A percentile compares a stretch with the other conserved stretches of the same genome.
These are phyloP conservation scores for Peromyscus californicus DNA, from an alignment of 2,113 vertebrate species.

Conservation along the genomic window DNA sequence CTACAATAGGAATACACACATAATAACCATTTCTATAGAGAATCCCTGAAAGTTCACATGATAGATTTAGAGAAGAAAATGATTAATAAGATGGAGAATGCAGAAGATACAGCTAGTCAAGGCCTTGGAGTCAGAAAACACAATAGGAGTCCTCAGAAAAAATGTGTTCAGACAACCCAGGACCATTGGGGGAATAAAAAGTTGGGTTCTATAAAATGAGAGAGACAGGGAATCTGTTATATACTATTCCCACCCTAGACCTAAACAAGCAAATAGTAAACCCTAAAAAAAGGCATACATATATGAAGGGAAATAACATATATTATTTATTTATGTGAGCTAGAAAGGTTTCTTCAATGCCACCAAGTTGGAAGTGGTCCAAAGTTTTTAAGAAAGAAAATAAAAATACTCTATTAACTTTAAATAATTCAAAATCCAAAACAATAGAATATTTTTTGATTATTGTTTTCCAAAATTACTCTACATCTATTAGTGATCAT, in stretches of 20 bases:
- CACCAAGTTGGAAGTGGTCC: background rate
- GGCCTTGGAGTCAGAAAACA: background rate
- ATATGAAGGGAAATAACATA: background rate
- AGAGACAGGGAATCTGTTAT: background rate
- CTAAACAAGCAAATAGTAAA: background rate
- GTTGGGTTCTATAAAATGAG: background rate
- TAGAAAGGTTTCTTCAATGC: background rate
- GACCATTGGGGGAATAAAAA: too few species aligned
- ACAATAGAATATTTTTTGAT: background rate
- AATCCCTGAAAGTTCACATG: too few species aligned
- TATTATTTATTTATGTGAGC: background rate
- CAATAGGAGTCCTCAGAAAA: background rate
- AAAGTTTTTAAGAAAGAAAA: background rate
- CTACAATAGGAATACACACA: background rate
- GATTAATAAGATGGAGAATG: background rate
- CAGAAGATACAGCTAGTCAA: background rate
- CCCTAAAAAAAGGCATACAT: background rate
- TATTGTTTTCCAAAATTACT: slow-evolving; percentile 29
- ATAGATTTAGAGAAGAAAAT: too few species aligned
- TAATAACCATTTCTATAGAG: background rate
- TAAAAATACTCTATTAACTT: slow-evolving; percentile 43
- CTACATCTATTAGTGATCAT: background rate
- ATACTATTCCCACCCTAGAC: background rate
- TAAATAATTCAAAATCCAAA: slow-evolving; percentile 66
- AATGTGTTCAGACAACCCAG: background rate